Base-by-base conservation (phyloP, 2,113 vertebrate species). In the Panthera leo region DNA sequence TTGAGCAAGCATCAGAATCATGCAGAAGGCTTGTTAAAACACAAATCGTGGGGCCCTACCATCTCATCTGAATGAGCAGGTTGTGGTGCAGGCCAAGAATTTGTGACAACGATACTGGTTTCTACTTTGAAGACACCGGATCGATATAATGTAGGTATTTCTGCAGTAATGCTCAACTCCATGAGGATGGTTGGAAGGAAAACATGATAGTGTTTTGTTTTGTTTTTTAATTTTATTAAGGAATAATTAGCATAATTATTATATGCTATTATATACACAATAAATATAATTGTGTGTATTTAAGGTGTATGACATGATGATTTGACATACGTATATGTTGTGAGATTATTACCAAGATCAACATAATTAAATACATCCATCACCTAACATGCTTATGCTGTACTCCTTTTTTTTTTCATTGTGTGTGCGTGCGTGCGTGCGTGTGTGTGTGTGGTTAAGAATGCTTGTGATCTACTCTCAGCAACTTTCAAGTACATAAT, bases 351-450 rank as follows among this genome's bases (percentile, higher is more conserved):
- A 55, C 9, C n/a, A 39, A 73, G 51, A 45, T 65, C 39, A 36
- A 19, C 14, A 48, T 79, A 29, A 65, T 48, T 48, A 78, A 78
- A 79, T 31, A 78, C 13, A 18, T n/a, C 29, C 39, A 78, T 27
- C 42, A 61, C 15, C 55, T 61, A 70, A 65, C 1, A 18, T n/a
- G 61, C 12, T 53, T 53, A 18, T n/a, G 34, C 12, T 53, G 36
- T 71, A 83, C 27, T 58, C 19, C n/a, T 25, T 85, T 23, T 27
- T 25, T 85, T 23, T 27, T 10, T 31, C 39, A 75, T 13, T 68
- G 13, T 34, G 29, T 34, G 1, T 34, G 29, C 16, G 0, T 6
- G 5, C 14, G 12, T 6, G 12, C 14, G 5, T 6, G 27, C 14
- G 12, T 75, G 42, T 78, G 85, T 48, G 36, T 76, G 73, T 29